Evolutionary conservation across 2,888 invertebrate genomes (phyloP), one percentile per base, ranked within the genome.

Genomic region (Rugalucina vietnamica): DNA sequence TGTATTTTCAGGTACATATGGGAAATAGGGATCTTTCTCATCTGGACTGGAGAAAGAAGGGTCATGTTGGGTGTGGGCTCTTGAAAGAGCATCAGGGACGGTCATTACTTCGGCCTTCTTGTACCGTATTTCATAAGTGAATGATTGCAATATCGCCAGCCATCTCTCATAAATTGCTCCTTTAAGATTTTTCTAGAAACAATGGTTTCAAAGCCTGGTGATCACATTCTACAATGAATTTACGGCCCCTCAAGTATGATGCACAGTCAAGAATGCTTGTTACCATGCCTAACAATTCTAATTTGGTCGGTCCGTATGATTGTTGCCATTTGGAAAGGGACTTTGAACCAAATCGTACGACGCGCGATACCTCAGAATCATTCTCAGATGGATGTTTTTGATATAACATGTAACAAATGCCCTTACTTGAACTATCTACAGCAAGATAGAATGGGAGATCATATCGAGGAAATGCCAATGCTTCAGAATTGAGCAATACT

Each of bases 271-370:
- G 37, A 1, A 82, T 39, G 14, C 73, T 74, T n/a, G 75, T 74
- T 1, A 77, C 50, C 73, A 82, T 57, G 12, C 74, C 79, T 24
- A 81, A 43, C 14, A 84, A 32, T 54, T 85, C 76, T 0, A 84
- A 36, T 49, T 80, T 84, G 14, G 84, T 81, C 5, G 81, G 36
- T 39, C 77, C 78, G 50, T 74, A 71, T 43, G 43, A 69, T 54
- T 29, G 37, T 32, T 75, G 84, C 73, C 75, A 79, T 57, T 36
- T 76, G 34, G 50, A 39, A 3, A 85, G 54, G 3, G 70, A 43
- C 54, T 82, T 82, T 21, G 81, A 85, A 18, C 79, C 85, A 79
- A 85, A 85, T 10, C 79, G 39, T 8, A 85, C 74, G 3, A 85
- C 81, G 34, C 84, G 69, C 24, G 29, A 12, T 29, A 5, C n/a